Conservation (phyloP, 2,888 invertebrate genomes). For the Julus scandinavius region DNA sequence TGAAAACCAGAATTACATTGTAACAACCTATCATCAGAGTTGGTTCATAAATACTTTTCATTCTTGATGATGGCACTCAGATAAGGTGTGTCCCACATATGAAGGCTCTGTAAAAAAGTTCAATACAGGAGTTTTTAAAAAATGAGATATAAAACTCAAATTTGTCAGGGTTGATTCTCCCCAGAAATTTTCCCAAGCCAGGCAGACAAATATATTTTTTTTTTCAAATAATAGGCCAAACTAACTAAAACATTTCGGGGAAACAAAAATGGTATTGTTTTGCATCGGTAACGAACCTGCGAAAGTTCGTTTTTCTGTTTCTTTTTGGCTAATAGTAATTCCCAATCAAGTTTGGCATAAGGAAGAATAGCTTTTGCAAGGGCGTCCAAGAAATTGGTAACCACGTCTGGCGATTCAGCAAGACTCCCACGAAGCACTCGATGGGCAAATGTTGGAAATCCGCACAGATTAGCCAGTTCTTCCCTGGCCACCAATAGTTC, state of each 20-base stretch:
- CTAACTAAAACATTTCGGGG: too few relatives aligned
- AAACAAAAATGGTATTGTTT: too few relatives aligned
- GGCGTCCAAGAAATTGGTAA: constrained; percentile 81
- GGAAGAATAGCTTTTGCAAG: constrained; percentile 77
- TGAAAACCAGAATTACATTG: too few relatives aligned
- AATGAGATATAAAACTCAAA: too few relatives aligned
- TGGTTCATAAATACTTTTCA: constrained; percentile 61
- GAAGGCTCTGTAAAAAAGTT: constrained; percentile 61
- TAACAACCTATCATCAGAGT: neutral
- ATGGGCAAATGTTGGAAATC: constrained; percentile 88
- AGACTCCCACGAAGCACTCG: constrained; percentile 89
- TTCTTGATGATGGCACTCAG: constrained; percentile 69
- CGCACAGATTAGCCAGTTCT: constrained; percentile 85
- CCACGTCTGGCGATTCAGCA: constrained; percentile 82
- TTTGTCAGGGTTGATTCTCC: too few relatives aligned
- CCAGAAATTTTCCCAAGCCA: too few relatives aligned
- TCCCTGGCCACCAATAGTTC: constrained; percentile 80
- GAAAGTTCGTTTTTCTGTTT: constrained; percentile 61
- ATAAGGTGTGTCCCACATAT: constrained; percentile 89
- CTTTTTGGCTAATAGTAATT: constrained; percentile 80
- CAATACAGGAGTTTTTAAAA: neutral
- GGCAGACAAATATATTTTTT: too few relatives aligned
- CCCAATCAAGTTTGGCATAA: constrained; percentile 80
- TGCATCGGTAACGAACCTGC: neutral
- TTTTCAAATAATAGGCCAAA: neutral